Percentiles rank a stretch among this genome's conserved stretches.
Conservation (phyloP, 2,888 invertebrate genomes). For the Marasmarcha lunaedactyla region DNA sequence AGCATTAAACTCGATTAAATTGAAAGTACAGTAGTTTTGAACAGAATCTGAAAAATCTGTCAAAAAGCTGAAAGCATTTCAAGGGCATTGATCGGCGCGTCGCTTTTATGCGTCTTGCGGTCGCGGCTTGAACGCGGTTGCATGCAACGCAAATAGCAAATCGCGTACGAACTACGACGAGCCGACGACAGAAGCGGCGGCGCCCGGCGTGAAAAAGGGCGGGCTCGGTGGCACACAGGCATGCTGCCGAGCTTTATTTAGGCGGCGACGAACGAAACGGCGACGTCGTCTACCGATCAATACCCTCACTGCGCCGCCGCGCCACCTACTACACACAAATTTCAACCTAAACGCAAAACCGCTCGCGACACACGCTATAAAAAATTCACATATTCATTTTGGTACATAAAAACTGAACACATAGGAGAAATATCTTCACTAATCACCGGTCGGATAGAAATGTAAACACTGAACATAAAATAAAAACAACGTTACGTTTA, state of each 20-base stretch:
- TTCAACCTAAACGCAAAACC: constrained; percentile 53
- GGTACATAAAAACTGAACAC: constrained; percentile 39
- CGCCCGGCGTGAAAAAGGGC: not conserved
- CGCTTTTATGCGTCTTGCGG: too few relatives aligned
- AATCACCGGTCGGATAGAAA: too few relatives aligned
- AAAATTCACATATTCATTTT: constrained; percentile 64
- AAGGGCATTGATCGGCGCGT: constrained; percentile 1
- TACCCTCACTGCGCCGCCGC: constrained; percentile 65
- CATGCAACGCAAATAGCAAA: constrained; percentile 20
- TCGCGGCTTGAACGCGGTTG: constrained; percentile 19
- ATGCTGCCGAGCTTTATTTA: constrained; percentile 53
- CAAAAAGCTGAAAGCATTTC: too few relatives aligned
- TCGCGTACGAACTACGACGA: constrained; percentile 31
- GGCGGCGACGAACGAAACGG: constrained; percentile 46
- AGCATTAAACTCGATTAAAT: too few relatives aligned
- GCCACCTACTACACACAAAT: constrained; percentile 48
- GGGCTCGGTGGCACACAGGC: constrained; percentile 48
- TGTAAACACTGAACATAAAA: too few relatives aligned
- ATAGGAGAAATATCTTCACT: too few relatives aligned
- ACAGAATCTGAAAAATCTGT: too few relatives aligned
- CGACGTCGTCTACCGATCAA: constrained; percentile 65
- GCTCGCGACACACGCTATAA: constrained; percentile 58
- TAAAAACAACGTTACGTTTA: too few relatives aligned
- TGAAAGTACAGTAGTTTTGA: too few relatives aligned
- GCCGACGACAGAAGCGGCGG: constrained; percentile 8